Conservation (phyloP, 1,140 invertebrate genomes). For the Cydia fagiglandana region DNA sequence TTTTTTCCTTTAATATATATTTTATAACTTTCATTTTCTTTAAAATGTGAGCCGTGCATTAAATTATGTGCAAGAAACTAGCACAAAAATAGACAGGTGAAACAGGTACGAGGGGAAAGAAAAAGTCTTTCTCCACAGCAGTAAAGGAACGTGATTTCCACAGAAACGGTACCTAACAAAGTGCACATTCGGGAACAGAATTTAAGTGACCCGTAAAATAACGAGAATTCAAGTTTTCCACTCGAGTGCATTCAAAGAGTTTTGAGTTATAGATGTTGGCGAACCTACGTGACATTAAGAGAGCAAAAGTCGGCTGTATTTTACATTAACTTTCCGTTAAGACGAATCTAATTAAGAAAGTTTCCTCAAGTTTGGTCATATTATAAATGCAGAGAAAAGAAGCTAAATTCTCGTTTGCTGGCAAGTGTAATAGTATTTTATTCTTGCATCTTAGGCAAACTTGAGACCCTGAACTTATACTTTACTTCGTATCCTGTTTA, state of each 20-base stretch:
- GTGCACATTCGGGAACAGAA: slow-evolving; percentile 29
- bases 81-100: too few species aligned
- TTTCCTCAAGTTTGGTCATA: slow-evolving; percentile 51
- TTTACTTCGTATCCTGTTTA: neutral
- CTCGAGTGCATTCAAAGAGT: slow-evolving; percentile 41
- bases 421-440: slow-evolving; percentile 46
- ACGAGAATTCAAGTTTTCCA: slow-evolving; percentile 42
- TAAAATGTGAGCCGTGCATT: too few species aligned
- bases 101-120: too few species aligned
- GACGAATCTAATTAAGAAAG: slow-evolving; percentile 51
- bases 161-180: slow-evolving; percentile 17
- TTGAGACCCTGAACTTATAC: slow-evolving; percentile 29
- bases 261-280: slow-evolving; percentile 42
- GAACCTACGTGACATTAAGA: slow-evolving; percentile 46
- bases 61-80: too few species aligned
- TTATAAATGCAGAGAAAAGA: slow-evolving; percentile 54
- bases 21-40: too few species aligned
- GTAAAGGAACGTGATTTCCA: neutral
- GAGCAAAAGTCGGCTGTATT: slow-evolving; percentile 47
- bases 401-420: slow-evolving; percentile 41
- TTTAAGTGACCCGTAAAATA: slow-evolving; percentile 35
- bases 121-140: too few species aligned
- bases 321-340: slow-evolving; percentile 52
- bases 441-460: slow-evolving; percentile 39
- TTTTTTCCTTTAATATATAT: too few species aligned